phyloP scores from a whole-genome alignment of 2,888 invertebrate species.

The Harpalus rubripes region DNA sequence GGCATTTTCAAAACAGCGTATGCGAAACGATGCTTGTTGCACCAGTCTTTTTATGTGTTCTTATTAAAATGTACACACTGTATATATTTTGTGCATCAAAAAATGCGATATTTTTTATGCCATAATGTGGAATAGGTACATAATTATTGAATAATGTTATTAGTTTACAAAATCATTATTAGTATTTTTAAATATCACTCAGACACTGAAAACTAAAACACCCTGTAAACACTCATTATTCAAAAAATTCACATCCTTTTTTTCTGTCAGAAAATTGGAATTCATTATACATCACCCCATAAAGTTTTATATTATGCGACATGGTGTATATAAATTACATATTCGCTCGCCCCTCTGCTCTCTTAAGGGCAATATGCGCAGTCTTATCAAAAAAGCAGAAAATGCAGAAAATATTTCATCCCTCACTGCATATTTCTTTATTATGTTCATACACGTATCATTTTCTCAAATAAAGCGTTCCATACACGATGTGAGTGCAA shows the following conservation, averaged over 20 bases:
- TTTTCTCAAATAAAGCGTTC: conserved; percentile 37
- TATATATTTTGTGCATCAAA: too few species aligned
- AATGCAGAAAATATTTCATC: conserved; percentile 33
- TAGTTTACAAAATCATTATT: too few species aligned
- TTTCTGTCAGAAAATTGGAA: neutral
- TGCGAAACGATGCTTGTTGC: too few species aligned
- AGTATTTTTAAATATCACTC: too few species aligned
- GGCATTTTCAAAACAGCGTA: too few species aligned
- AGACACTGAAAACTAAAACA: too few species aligned
- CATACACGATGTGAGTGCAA: conserved; percentile 11
- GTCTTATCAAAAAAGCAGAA: conserved; percentile 26
- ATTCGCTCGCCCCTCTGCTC: conserved; percentile 9
- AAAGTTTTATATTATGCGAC: conserved; percentile 32
- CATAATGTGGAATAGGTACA: too few species aligned
- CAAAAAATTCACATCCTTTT: neutral
- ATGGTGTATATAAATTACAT: conserved; percentile 22
- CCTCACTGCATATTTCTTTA: conserved; percentile 27
- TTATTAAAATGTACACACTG: too few species aligned
- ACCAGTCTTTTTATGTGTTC: too few species aligned
- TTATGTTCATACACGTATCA: conserved; percentile 35
- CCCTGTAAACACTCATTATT: too few species aligned
- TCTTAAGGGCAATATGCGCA: neutral
- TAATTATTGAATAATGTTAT: too few species aligned
- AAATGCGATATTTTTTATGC: too few species aligned
- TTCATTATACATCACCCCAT: conserved; percentile 8